Conservation (phyloP, 2,888 invertebrate species). For the Athripsodes cinereus region DNA sequence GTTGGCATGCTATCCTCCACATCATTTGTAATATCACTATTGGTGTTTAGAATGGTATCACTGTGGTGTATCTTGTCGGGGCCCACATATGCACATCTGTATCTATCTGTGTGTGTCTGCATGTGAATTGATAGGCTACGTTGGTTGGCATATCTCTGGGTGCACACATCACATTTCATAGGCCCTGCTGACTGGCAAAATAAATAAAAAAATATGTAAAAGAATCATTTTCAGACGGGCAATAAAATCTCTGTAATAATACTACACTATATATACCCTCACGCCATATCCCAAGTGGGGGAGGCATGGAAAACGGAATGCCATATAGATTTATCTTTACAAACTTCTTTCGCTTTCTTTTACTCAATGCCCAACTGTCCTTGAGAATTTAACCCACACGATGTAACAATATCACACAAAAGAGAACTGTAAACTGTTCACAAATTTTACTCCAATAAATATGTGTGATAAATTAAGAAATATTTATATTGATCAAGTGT, state of each 20-base stretch:
- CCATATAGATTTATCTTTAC: no score
- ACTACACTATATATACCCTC: no score
- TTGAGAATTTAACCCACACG: no score
- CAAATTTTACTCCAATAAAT: background rate
- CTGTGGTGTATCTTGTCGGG: background rate
- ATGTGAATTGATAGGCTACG: slow-evolving; percentile 10
- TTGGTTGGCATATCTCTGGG: slow-evolving; percentile 7
- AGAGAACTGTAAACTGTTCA: no score
- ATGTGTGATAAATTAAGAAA: no score
- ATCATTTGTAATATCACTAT: background rate
- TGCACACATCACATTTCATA: slow-evolving; percentile 11
- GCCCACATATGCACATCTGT: slow-evolving; percentile 4
- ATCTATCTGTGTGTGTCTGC: slow-evolving; percentile 17
- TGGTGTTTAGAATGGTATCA: background rate
- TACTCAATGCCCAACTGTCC: no score
- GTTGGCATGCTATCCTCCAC: background rate
- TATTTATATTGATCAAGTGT: no score
- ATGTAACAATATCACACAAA: no score
- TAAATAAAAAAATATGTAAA: background rate
- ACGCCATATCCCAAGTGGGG: no score
- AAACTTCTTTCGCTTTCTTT: no score
- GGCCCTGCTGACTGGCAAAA: slow-evolving; percentile 6
- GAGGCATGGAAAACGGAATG: no score
- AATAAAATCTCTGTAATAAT: no score
- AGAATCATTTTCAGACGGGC: background rate